Conservation (phyloP, 2,113 vertebrate genomes). For the Perca flavescens region DNA sequence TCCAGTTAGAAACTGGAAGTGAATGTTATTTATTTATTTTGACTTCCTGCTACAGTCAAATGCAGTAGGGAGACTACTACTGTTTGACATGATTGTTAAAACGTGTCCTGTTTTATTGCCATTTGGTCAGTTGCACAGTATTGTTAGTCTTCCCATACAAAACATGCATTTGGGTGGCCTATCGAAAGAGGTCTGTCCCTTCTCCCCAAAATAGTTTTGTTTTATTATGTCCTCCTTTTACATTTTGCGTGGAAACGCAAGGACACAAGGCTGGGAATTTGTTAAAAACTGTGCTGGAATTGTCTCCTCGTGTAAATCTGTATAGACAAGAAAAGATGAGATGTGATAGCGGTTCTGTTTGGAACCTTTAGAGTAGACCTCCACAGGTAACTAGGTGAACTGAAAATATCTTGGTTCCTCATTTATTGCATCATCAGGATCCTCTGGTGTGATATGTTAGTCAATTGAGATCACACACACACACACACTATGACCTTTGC, state of each 20-base stretch:
- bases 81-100: background rate
- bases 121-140: background rate
- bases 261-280: background rate
- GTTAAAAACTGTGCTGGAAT: background rate
- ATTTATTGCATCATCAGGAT: background rate
- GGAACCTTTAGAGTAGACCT: background rate
- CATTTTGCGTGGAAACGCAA: background rate
- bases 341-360: background rate
- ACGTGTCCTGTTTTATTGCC: background rate
- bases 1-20: background rate
- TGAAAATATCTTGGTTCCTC: background rate
- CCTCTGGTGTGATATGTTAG: background rate
- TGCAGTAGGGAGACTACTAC: background rate
- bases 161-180: no score
- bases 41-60: background rate
- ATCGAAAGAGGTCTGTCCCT: background rate
- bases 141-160: background rate
- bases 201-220: background rate
- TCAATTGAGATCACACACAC: background rate
- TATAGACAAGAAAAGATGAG: background rate
- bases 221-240: background rate
- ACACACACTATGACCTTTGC: background rate
- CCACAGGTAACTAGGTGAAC: background rate
- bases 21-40: background rate
- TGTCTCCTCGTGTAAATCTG: background rate